These are phyloP conservation scores for Sarcophaga carnaria DNA, from an alignment of 2,888 invertebrate genomes.

Conservation along the genomic window DNA sequence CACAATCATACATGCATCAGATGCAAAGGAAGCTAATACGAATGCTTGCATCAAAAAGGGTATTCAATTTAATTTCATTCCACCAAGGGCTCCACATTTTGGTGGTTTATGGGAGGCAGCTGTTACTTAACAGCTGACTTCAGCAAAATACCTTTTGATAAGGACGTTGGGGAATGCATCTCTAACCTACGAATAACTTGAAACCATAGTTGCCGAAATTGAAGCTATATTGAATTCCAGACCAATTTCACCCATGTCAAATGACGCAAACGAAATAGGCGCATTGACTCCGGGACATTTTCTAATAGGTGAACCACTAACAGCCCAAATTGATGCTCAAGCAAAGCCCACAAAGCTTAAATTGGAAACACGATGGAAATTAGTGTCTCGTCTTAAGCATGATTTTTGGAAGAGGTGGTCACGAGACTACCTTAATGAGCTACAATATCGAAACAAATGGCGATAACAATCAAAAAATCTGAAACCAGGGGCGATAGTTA, in stretches of 20 bases:
- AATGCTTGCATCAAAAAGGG: background rate
- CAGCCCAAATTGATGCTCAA: conserved; percentile 35
- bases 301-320: conserved; percentile 48
- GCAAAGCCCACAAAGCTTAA: background rate
- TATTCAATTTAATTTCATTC: conserved; percentile 13
- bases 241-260: conserved; percentile 53
- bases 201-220: conserved; percentile 67
- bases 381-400: conserved; percentile 51
- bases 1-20: background rate
- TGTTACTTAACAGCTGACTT: too few relatives aligned
- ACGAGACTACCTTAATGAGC: conserved; percentile 60
- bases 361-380: conserved; percentile 46
- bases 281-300: conserved; percentile 60
- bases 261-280: conserved; percentile 64
- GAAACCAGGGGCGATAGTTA: too few relatives aligned
- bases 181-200: background rate
- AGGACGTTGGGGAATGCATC: too few relatives aligned
- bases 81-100: too few relatives aligned
- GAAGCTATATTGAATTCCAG: conserved; percentile 73
- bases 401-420: conserved; percentile 68
- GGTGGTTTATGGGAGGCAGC: too few relatives aligned
- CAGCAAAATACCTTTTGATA: too few relatives aligned
- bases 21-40: too few relatives aligned
- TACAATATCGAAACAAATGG: too few relatives aligned
- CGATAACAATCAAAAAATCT: too few relatives aligned